Percentiles rank a stretch among this genome's conserved stretches.
Evolutionary conservation across 2,113 vertebrate genomes (phyloP).

Genomic region (Sander lucioperca): DNA sequence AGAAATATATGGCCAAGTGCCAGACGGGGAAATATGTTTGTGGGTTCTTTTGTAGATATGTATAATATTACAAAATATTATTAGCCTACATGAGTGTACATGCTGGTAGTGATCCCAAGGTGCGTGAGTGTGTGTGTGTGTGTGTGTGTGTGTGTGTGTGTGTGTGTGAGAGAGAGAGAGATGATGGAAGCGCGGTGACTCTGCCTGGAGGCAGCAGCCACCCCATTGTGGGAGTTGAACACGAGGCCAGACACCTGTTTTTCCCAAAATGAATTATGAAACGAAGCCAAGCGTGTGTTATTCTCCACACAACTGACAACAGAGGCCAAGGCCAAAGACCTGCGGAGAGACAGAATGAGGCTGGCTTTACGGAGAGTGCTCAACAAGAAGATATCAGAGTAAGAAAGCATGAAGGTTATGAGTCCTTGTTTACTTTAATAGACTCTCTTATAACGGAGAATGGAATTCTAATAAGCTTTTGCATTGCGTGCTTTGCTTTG

Average conservation of each 20-base stretch:
- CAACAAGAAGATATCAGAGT: conserved; percentile 47
- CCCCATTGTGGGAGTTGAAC: conserved; percentile 54
- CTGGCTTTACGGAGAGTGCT: conserved; percentile 29
- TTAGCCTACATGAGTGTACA: conserved; percentile 4
- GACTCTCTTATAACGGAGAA: conserved; percentile 50
- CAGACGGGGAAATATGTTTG: conserved; percentile 38
- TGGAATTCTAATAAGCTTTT: conserved; percentile 58
- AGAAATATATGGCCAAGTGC: conserved; percentile 23
- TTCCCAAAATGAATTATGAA: conserved; percentile 72
- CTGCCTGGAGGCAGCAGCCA: conserved; percentile 59
- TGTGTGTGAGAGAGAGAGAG: conserved; percentile 1
- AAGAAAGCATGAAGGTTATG: conserved; percentile 70
- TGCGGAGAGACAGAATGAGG: conserved; percentile 55
- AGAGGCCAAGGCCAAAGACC: conserved; percentile 57
- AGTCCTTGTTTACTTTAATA: conserved; percentile 76
- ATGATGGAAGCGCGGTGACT: conserved; percentile 47
- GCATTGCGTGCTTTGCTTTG: conserved; percentile 43
- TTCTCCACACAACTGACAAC: conserved; percentile 54
- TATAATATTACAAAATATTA: no score
- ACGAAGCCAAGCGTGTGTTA: conserved; percentile 48
- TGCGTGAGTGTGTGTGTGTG: conserved; percentile 2
- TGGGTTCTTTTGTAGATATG: conserved; percentile 4
- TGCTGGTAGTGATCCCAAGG: conserved; percentile 5
- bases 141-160: conserved; percentile 12
- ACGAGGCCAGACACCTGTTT: conserved; percentile 77